Evolutionary conservation across 2,113 vertebrate species (phyloP).

Genomic region (Oncorhynchus kisutch): DNA sequence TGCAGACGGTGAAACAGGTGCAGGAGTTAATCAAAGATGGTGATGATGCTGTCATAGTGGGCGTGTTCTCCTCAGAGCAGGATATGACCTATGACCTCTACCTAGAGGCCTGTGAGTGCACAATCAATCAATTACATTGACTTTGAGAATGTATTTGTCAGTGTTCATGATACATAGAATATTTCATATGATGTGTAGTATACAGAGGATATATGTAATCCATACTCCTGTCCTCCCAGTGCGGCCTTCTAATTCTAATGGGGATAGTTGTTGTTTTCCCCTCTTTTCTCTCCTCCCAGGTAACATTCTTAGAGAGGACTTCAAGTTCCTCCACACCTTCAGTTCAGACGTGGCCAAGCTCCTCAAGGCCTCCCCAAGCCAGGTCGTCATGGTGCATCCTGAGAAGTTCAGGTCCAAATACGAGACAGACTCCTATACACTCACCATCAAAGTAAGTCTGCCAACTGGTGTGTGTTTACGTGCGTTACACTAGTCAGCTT

Average conservation of each 20-base stretch:
- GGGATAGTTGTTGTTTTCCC: not conserved
- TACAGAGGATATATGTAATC: too few species aligned
- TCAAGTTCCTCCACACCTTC: slow-evolving; percentile 90
- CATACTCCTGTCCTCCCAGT: too few species aligned
- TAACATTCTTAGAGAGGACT: slow-evolving; percentile 89
- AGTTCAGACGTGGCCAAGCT: slow-evolving; percentile 81
- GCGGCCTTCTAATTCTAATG: too few species aligned
- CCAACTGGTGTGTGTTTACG: too few species aligned
- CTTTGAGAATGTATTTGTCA: too few species aligned
- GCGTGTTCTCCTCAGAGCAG: slow-evolving; percentile 80
- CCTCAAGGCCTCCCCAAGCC: slow-evolving; percentile 80
- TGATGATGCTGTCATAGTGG: slow-evolving; percentile 87
- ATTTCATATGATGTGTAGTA: too few species aligned
- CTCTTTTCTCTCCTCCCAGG: slow-evolving; percentile 65
- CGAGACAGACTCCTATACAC: slow-evolving; percentile 73
- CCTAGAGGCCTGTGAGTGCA: slow-evolving; percentile 85
- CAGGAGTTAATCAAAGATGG: slow-evolving; percentile 91
- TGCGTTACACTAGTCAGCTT: too few species aligned
- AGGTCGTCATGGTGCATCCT: slow-evolving; percentile 85
- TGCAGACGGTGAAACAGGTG: slow-evolving; percentile 85
- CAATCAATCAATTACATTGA: not conserved
- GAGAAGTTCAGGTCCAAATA: slow-evolving; percentile 91
- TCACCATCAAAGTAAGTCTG: slow-evolving; percentile 79
- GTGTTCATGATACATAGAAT: too few species aligned
- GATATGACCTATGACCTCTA: slow-evolving; percentile 83